Percentiles rank a stretch among this genome's conserved stretches.
Evolutionary conservation across 2,113 vertebrate genomes (phyloP).

Genomic region (Hippocampus zosterae): DNA sequence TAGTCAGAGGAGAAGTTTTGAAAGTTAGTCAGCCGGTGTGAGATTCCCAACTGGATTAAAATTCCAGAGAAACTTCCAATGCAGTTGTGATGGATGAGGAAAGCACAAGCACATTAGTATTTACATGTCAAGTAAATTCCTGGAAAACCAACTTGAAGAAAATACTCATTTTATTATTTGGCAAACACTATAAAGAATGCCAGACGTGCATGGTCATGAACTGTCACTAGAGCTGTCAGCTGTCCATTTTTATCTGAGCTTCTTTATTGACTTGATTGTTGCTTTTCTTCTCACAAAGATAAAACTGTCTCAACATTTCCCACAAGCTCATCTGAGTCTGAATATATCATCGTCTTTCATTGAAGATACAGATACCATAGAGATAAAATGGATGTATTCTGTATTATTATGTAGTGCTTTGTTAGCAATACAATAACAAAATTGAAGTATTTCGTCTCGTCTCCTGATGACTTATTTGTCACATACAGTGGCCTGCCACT

Average conservation of each 20-base stretch:
- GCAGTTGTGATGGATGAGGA: background rate
- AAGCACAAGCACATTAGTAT: slow-evolving; percentile 17
- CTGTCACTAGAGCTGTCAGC: background rate
- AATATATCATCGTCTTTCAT: background rate
- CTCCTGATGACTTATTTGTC: background rate
- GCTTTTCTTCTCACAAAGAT: background rate
- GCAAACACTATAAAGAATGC: background rate
- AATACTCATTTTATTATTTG: slow-evolving; percentile 5
- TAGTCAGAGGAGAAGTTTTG: slow-evolving; percentile 5
- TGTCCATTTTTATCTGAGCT: background rate
- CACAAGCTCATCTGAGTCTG: background rate
- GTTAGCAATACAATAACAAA: no score
- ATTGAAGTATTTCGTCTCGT: background rate
- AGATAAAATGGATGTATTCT: no score
- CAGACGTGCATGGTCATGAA: background rate
- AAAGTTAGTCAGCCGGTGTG: slow-evolving; percentile 48
- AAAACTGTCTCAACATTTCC: background rate
- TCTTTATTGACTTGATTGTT: background rate
- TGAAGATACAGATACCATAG: background rate
- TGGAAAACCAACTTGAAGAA: slow-evolving; percentile 20
- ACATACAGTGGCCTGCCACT: no score
- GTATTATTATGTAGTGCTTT: no score
- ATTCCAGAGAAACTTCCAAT: slow-evolving; percentile 26
- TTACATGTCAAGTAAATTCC: slow-evolving; percentile 23
- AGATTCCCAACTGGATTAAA: slow-evolving; percentile 68